phyloP scores from a whole-genome alignment of 2,888 invertebrate species.

The Pilophorus perplexus region DNA sequence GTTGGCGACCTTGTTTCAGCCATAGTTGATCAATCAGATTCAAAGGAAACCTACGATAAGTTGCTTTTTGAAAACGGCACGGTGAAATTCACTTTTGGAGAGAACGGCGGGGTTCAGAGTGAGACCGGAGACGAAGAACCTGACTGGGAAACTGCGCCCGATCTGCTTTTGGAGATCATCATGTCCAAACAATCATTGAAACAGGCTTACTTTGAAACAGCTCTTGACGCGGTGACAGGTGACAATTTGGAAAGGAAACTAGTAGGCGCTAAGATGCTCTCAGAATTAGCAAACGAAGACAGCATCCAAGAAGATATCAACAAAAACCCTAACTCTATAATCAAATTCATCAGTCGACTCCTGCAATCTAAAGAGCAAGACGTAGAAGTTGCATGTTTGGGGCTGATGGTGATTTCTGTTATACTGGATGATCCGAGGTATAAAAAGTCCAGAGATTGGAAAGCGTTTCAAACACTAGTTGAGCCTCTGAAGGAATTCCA shows the following conservation, averaged over 20 bases:
- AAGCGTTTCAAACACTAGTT: slow-evolving; percentile 51
- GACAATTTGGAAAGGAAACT: slow-evolving; percentile 50
- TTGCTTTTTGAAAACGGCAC: slow-evolving; percentile 52
- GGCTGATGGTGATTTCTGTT: slow-evolving; percentile 53
- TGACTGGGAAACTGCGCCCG: slow-evolving; percentile 24
- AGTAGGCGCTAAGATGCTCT: slow-evolving; percentile 51
- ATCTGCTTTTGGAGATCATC: slow-evolving; percentile 40
- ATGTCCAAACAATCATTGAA: slow-evolving; percentile 9
- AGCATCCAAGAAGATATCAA: slow-evolving; percentile 52
- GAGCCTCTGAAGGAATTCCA: slow-evolving; percentile 50
- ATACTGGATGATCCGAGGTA: slow-evolving; percentile 50
- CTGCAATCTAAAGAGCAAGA: slow-evolving; percentile 49
- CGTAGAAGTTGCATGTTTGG: slow-evolving; percentile 51
- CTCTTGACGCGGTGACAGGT: slow-evolving; percentile 7
- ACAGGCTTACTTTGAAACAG: slow-evolving; percentile 18
- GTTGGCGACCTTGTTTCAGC: slow-evolving; percentile 47
- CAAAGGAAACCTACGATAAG: slow-evolving; percentile 50
- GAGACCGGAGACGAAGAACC: slow-evolving; percentile 26
- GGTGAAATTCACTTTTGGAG: slow-evolving; percentile 51
- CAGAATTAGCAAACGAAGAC: slow-evolving; percentile 51
- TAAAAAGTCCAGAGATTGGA: slow-evolving; percentile 50
- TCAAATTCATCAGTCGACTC: slow-evolving; percentile 52
- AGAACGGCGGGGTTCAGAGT: slow-evolving; percentile 53
- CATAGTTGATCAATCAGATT: slow-evolving; percentile 47
- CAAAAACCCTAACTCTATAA: slow-evolving; percentile 52